Evolutionary conservation across 2,113 vertebrate genomes (phyloP).

Genomic region (Microtus montanus): DNA sequence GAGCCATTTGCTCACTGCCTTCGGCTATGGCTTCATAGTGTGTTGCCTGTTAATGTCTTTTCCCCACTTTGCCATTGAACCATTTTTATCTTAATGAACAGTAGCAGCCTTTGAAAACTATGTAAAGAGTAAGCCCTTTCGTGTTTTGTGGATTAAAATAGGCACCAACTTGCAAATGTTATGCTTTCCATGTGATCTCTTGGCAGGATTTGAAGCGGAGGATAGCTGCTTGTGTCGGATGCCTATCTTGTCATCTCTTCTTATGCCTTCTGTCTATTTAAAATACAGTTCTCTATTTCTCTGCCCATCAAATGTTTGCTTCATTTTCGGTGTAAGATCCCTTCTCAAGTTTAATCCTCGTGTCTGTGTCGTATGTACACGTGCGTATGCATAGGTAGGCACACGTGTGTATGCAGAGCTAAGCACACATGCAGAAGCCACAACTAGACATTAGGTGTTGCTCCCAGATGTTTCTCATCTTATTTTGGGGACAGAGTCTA

Average conservation of each 20-base stretch:
- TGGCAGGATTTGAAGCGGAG: no score
- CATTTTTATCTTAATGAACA: neutral
- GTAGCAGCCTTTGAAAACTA: neutral
- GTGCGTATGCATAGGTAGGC: neutral
- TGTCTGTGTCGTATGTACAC: neutral
- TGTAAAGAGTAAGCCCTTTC: neutral
- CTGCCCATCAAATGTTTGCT: neutral
- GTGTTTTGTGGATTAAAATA: no score
- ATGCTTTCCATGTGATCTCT: accelerated
- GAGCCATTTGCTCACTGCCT: neutral
- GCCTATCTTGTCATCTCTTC: neutral
- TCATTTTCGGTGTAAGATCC: neutral
- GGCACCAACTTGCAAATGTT: no score
- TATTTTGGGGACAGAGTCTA: neutral
- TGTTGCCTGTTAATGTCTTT: neutral
- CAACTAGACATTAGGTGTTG: neutral
- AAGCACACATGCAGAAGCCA: no score
- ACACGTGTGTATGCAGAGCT: no score
- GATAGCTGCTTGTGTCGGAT: neutral
- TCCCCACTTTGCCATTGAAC: neutral
- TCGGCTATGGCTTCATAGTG: neutral
- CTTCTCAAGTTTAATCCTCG: neutral
- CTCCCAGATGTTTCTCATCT: neutral
- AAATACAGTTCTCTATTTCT: accelerated
- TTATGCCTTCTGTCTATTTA: neutral